Percentiles rank a stretch among this genome's conserved stretches.
phyloP scores from a whole-genome alignment of 2,113 vertebrate genomes.

The Aphyosemion australe region DNA sequence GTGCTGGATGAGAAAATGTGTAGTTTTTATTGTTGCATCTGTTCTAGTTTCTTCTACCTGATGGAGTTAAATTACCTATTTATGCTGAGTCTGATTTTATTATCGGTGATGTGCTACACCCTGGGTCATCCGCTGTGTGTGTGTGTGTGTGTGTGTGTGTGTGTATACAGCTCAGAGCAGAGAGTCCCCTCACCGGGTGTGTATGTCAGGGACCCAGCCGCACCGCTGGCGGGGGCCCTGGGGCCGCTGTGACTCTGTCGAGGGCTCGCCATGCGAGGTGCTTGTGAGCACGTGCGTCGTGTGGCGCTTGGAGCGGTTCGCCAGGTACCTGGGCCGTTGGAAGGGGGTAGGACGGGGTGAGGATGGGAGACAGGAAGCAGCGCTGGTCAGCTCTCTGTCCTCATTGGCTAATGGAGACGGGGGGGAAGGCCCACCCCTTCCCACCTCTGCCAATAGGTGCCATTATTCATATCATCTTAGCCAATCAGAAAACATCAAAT shows the following conservation, averaged over 20 bases:
- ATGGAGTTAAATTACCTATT: too few relatives aligned
- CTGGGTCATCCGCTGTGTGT: too few relatives aligned
- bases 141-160: too few relatives aligned
- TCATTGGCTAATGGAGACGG: constrained; percentile 67
- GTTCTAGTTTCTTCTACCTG: too few relatives aligned
- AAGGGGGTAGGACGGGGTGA: constrained; percentile 68
- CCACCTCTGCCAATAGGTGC: constrained; percentile 71
- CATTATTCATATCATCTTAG: constrained; percentile 68
- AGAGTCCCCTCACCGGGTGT: constrained; percentile 92
- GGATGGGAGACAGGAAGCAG: constrained; percentile 81
- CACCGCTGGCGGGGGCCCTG: constrained; percentile 93
- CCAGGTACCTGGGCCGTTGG: constrained; percentile 94
- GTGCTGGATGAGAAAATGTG: too few relatives aligned
- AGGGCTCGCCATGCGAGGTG: constrained; percentile 90
- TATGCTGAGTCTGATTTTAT: too few relatives aligned
- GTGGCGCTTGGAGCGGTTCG: constrained; percentile 99
- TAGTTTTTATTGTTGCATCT: too few relatives aligned
- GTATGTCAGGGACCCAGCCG: constrained; percentile 89
- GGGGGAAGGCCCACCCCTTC: constrained; percentile 63
- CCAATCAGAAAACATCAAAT: constrained; percentile 67
- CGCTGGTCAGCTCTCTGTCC: constrained; percentile 82
- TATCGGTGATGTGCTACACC: too few relatives aligned
- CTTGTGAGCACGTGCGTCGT: constrained; percentile 92
- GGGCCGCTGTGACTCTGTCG: constrained; percentile 92
- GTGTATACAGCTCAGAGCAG: constrained; percentile 61